Evolutionary conservation across 2,797 vertebrate species (phyloP).

Genomic region (Neostethus bicornis): DNA sequence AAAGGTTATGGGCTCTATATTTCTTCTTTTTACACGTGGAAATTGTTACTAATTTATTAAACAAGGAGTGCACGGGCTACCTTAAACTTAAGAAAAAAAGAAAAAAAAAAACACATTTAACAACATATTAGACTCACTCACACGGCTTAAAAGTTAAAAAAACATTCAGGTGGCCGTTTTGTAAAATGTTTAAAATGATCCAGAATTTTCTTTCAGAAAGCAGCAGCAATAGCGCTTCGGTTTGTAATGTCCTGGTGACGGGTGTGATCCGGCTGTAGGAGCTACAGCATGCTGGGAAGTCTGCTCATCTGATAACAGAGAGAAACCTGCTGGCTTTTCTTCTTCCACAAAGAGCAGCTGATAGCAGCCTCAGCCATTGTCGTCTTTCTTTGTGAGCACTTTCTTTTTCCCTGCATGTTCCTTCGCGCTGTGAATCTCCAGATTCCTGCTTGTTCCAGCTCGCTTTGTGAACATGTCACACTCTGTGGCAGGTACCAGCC

Average conservation of each 20-base stretch:
- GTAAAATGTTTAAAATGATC: not conserved
- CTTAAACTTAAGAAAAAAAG: too few relatives aligned
- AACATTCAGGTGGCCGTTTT: not conserved
- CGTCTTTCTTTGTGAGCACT: conserved; percentile 27
- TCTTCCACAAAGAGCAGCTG: conserved; percentile 56
- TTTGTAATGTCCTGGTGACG: not conserved
- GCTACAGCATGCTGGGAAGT: not conserved
- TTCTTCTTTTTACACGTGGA: too few relatives aligned
- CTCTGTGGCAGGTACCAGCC: conserved; percentile 63
- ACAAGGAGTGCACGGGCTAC: too few relatives aligned
- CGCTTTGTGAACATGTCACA: conserved; percentile 66
- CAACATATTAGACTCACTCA: too few relatives aligned
- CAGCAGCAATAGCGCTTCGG: not conserved
- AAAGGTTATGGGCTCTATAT: too few relatives aligned
- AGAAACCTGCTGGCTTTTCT: conserved; percentile 49
- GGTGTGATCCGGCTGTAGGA: not conserved
- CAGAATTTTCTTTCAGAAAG: not conserved
- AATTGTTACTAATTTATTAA: too few relatives aligned
- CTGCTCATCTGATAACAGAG: conserved; percentile 56
- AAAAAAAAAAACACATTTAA: too few relatives aligned
- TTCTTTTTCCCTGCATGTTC: conserved; percentile 1
- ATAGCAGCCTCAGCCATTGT: conserved; percentile 44
- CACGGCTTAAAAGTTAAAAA: too few relatives aligned
- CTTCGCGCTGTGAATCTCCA: conserved; percentile 29
- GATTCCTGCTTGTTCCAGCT: conserved; percentile 43